These are phyloP conservation scores for Sinocyclocheilus anshuiensis DNA, from an alignment of 2,113 vertebrate species.

Conservation along the genomic window DNA sequence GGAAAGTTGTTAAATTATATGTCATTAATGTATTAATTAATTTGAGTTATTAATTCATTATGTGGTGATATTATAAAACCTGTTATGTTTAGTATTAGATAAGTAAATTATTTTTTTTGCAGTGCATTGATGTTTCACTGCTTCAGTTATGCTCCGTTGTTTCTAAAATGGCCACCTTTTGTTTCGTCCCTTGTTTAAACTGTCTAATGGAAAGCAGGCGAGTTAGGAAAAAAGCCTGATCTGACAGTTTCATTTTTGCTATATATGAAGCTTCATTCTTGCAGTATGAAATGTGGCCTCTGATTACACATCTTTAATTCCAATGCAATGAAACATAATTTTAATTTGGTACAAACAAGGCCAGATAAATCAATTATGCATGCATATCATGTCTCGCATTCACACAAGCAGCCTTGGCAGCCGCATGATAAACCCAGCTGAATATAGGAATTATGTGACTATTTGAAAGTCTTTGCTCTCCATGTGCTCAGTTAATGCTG, in stretches of 20 bases:
- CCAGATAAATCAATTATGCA: conserved; percentile 22
- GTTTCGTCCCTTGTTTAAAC: background rate
- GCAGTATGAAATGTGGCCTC: background rate
- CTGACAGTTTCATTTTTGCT: background rate
- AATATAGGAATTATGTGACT: conserved; percentile 14
- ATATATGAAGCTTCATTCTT: background rate
- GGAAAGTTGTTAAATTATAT: background rate
- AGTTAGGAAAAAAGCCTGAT: background rate
- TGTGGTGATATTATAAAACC: background rate
- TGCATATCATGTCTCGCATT: conserved; percentile 24
- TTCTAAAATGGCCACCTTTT: background rate
- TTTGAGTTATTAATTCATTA: background rate
- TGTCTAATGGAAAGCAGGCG: background rate
- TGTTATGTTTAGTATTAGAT: background rate
- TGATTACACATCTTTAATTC: background rate
- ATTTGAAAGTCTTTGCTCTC: background rate
- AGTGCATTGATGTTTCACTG: background rate
- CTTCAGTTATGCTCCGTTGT: background rate
- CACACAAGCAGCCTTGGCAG: conserved; percentile 19
- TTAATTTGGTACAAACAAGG: conserved; percentile 20
- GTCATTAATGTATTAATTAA: background rate
- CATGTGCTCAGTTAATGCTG: conserved; percentile 13
- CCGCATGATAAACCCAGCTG: background rate
- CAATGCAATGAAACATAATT: background rate
- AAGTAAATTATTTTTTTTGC: background rate